These are phyloP conservation scores for Lethenteron reissneri DNA, from an alignment of 2,113 vertebrate species.

Conservation along the genomic window DNA sequence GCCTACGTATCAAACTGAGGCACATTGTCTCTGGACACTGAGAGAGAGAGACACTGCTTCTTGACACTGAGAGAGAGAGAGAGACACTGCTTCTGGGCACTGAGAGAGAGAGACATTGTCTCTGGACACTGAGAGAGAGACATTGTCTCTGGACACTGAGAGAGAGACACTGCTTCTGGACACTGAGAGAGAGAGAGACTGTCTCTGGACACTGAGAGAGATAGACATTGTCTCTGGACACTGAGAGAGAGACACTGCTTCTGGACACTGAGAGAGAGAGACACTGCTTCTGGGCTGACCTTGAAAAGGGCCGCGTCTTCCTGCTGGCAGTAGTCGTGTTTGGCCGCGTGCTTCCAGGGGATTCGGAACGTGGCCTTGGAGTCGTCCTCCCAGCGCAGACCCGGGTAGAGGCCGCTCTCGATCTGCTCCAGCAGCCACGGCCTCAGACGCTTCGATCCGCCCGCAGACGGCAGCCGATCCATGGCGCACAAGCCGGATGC, in stretches of 20 bases:
- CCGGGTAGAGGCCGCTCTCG: conserved; percentile 50
- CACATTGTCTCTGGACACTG: too few relatives aligned
- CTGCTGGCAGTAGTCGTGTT: conserved; percentile 95
- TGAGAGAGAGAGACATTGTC: too few relatives aligned
- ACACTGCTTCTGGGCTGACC: conserved; percentile 21
- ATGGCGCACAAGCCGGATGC: too few relatives aligned
- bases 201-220: too few relatives aligned
- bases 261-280: background rate
- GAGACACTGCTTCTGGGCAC: background rate
- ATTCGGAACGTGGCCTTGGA: conserved; percentile 72
- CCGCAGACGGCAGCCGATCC: conserved; percentile 9
- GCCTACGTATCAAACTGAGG: too few relatives aligned
- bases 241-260: too few relatives aligned
- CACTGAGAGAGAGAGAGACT: too few relatives aligned
- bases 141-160: background rate
- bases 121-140: background rate
- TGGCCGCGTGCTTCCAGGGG: conserved; percentile 89
- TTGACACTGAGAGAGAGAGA: too few relatives aligned
- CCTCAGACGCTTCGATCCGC: conserved; percentile 46
- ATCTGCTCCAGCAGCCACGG: conserved; percentile 96
- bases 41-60: too few relatives aligned
- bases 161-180: background rate
- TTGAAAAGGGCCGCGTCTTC: conserved; percentile 91
- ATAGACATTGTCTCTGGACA: too few relatives aligned
- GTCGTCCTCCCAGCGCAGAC: conserved; percentile 71